These are phyloP conservation scores for Pomacea maculata DNA, from an alignment of 1,140 invertebrate genomes.

Conservation along the genomic window DNA sequence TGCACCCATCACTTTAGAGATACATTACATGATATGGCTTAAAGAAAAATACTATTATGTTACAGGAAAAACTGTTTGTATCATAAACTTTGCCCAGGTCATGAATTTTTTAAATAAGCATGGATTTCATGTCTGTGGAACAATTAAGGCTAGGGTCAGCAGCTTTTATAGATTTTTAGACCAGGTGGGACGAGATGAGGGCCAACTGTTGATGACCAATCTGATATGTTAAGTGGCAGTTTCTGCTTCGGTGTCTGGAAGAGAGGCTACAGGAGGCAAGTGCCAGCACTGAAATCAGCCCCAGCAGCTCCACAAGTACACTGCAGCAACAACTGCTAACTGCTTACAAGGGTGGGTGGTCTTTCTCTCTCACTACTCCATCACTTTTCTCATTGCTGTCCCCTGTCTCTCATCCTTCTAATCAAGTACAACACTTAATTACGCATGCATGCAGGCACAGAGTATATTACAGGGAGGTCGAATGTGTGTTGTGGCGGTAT, in stretches of 20 bases:
- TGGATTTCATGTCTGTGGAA: background rate
- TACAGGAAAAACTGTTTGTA: background rate
- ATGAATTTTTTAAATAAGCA: background rate
- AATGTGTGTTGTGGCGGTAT: too few species aligned
- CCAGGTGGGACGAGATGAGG: too few species aligned
- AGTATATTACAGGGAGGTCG: too few species aligned
- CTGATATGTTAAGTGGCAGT: slow-evolving; percentile 25
- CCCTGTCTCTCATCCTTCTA: slow-evolving; percentile 1
- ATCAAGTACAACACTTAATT: too few species aligned
- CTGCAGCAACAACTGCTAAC: background rate
- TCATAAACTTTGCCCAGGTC: background rate
- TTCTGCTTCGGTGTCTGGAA: slow-evolving; percentile 22
- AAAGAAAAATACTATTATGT: background rate
- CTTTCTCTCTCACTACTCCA: background rate
- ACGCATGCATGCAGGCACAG: too few species aligned
- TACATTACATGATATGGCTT: too few species aligned
- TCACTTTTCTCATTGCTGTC: background rate
- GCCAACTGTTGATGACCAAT: too few species aligned
- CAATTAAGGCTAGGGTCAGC: background rate
- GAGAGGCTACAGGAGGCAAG: slow-evolving; percentile 1
- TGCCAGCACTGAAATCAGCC: background rate
- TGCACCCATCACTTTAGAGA: too few species aligned
- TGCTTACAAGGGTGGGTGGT: slow-evolving; percentile 9
- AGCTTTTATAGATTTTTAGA: background rate
- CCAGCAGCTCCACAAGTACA: background rate